phyloP scores from a whole-genome alignment of 2,797 vertebrate genomes.

The Natrix natrix region DNA sequence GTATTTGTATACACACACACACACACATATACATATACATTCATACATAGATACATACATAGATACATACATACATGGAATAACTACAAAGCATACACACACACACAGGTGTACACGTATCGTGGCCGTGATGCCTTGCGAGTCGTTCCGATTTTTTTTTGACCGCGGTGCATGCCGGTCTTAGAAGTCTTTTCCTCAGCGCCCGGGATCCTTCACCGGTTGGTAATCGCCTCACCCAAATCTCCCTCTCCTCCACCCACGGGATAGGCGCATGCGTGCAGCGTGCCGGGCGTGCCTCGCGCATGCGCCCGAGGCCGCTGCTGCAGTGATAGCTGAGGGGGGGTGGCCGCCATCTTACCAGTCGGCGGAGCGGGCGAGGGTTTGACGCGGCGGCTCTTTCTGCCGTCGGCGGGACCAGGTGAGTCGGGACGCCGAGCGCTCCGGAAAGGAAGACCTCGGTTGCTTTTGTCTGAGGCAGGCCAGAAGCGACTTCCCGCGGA shows the following conservation, averaged over 20 bases:
- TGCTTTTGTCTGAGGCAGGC: background rate
- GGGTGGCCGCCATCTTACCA: constrained; percentile 73
- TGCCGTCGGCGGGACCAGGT: constrained; percentile 26
- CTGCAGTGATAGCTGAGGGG: constrained; percentile 69
- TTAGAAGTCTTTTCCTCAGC: background rate
- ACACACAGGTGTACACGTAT: no score
- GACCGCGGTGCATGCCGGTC: rapidly evolving
- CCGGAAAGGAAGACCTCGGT: background rate
- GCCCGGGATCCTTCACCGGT: background rate
- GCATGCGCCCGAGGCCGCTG: constrained; percentile 59
- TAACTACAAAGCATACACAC: no score
- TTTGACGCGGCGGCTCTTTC: background rate
- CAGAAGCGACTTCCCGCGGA: background rate
- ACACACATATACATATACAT: no score
- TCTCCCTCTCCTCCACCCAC: rapidly evolving
- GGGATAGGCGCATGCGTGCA: constrained; percentile 40
- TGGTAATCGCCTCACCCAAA: background rate
- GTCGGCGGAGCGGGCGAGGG: constrained; percentile 11
- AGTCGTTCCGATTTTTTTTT: rapidly evolving
- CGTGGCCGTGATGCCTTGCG: background rate
- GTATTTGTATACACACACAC: no score
- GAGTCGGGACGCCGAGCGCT: constrained; percentile 2
- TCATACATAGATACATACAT: no score
- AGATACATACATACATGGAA: no score
- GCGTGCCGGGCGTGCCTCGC: constrained; percentile 36